Percentiles rank a stretch among this genome's conserved stretches.
phyloP scores from a whole-genome alignment of 1,140 invertebrate species.

The Centruroides vittatus region DNA sequence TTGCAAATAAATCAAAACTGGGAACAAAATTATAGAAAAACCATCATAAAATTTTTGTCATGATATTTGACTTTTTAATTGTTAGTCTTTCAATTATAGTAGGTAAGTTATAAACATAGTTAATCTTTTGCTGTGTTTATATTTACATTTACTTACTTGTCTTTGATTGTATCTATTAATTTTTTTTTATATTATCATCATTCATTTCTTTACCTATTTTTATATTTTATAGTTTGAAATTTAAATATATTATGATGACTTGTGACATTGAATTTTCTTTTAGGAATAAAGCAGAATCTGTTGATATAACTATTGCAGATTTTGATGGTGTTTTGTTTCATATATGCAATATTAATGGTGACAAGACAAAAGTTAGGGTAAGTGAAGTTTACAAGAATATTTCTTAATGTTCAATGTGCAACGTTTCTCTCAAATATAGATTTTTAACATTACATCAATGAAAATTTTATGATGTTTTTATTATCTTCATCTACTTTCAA shows the following conservation, averaged over 20 bases:
- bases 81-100: no score
- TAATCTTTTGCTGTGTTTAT: no score
- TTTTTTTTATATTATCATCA: not conserved
- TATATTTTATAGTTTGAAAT: not conserved
- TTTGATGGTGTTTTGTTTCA: conserved; percentile 98
- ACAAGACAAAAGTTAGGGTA: conserved; percentile 51
- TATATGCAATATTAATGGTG: conserved; percentile 89
- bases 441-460: not conserved
- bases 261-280: not conserved
- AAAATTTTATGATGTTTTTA: not conserved
- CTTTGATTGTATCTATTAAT: no score
- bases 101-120: no score
- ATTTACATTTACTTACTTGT: no score
- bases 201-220: not conserved
- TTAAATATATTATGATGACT: not conserved
- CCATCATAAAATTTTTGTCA: no score
- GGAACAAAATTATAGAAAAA: no score
- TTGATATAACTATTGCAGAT: conserved; percentile 80
- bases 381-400: conserved; percentile 5
- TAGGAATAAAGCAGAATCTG: conserved; percentile 67
- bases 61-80: no score
- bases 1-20: no score
- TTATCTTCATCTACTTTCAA: no score
- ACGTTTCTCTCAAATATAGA: not conserved
- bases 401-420: not conserved